A percentile compares a stretch with the other conserved stretches of the same genome.
Evolutionary conservation across 2,888 invertebrate genomes (phyloP).

Genomic region (Philonicus albiceps): DNA sequence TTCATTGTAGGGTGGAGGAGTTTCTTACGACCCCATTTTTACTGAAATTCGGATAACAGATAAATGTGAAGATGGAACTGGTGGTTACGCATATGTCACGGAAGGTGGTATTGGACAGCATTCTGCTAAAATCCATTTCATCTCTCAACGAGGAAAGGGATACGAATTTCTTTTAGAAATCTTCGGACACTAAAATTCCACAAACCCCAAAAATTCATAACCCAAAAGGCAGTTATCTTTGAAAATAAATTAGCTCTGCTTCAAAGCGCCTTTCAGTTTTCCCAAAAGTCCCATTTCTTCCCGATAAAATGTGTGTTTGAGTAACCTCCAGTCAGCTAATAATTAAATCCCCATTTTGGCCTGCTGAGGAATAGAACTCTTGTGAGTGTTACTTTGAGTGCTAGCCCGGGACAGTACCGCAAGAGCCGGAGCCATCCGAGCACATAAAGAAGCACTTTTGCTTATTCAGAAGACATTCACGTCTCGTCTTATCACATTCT

Average conservation of each 20-base stretch:
- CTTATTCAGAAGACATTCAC: constrained; percentile 14
- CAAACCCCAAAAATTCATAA: not conserved
- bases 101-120: constrained; percentile 63
- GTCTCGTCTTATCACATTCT: constrained; percentile 34
- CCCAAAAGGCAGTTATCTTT: not conserved
- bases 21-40: not conserved
- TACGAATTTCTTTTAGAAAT: constrained; percentile 62
- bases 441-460: constrained; percentile 30
- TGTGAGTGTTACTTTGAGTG: not conserved
- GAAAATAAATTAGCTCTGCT: not conserved
- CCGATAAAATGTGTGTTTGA: not conserved
- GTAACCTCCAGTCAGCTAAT: not conserved
- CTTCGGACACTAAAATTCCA: not conserved
- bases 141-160: constrained; percentile 61
- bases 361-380: not conserved
- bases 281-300: not conserved
- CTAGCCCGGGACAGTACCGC: not conserved
- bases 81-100: constrained; percentile 53
- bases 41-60: constrained; percentile 53
- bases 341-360: constrained; percentile 11
- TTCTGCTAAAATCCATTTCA: constrained; percentile 62
- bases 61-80: constrained; percentile 59
- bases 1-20: not conserved
- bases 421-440: not conserved
- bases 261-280: not conserved